phyloP scores from a whole-genome alignment of 2,113 vertebrate species.

The Cercocebus atys region DNA sequence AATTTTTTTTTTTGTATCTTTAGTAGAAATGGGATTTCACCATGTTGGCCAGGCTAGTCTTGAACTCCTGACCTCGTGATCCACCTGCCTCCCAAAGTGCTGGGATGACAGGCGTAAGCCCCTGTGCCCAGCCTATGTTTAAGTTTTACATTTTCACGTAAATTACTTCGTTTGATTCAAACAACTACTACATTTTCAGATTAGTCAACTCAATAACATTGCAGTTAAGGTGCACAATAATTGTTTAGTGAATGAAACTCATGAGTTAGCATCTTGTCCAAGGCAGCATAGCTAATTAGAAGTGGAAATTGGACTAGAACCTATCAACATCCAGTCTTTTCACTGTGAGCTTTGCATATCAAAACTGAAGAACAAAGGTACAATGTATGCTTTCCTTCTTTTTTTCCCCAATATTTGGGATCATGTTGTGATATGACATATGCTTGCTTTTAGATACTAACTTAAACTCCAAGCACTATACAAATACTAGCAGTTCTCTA shows the following conservation, averaged over 20 bases:
- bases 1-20: no score
- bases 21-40: no score
- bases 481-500: background rate
- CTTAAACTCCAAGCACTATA: background rate
- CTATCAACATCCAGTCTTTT: background rate
- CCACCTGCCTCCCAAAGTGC: no score
- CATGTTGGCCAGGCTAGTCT: no score
- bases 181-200: background rate
- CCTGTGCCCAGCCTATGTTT: background rate
- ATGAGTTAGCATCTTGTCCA: background rate
- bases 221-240: background rate
- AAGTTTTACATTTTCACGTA: constrained; percentile 24
- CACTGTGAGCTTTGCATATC: background rate
- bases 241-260: background rate
- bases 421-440: background rate
- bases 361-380: background rate
- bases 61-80: no score
- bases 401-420: background rate
- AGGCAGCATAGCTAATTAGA: background rate
- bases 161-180: constrained; percentile 28
- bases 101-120: no score
- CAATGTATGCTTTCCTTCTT: background rate
- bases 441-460: constrained; percentile 18
- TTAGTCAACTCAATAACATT: background rate
- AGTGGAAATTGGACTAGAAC: constrained; percentile 22